phyloP scores from a whole-genome alignment of 2,113 vertebrate genomes.

The Solea solea region DNA sequence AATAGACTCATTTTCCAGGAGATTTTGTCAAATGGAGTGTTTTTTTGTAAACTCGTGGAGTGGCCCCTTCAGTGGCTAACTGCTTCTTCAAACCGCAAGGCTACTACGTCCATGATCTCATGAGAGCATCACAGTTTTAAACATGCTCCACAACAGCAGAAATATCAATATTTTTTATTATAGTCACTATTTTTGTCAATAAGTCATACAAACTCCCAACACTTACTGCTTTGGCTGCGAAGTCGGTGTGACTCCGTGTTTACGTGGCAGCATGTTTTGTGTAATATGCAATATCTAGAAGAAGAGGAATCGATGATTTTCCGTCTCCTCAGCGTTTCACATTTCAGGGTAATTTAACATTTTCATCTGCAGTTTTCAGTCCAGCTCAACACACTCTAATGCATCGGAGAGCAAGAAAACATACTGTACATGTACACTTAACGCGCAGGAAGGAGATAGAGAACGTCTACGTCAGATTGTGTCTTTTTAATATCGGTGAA shows the following conservation, averaged over 20 bases:
- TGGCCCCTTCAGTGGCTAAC: no score
- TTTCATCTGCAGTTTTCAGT: background rate
- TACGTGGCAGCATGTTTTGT: background rate
- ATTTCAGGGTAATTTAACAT: background rate
- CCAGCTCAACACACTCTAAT: background rate
- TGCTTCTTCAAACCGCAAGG: no score
- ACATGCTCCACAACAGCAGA: no score
- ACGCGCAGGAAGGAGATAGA: no score
- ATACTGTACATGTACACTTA: no score
- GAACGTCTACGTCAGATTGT: no score
- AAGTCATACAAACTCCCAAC: background rate
- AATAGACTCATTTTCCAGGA: no score
- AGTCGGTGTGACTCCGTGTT: background rate
- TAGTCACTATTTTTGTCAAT: background rate
- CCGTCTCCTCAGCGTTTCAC: no score
- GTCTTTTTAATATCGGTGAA: background rate
- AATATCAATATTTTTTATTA: slow-evolving; percentile 20
- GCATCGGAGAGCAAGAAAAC: background rate
- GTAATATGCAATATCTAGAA: background rate
- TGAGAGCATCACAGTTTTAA: slow-evolving; percentile 21
- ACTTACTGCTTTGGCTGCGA: slow-evolving; percentile 15
- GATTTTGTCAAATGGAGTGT: no score
- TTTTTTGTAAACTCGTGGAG: no score
- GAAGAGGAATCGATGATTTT: no score
- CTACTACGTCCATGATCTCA: background rate